Evolutionary conservation across 2,888 invertebrate species (phyloP), one percentile per base, ranked within the genome.

Genomic region (Rhamnusium bicolor): DNA sequence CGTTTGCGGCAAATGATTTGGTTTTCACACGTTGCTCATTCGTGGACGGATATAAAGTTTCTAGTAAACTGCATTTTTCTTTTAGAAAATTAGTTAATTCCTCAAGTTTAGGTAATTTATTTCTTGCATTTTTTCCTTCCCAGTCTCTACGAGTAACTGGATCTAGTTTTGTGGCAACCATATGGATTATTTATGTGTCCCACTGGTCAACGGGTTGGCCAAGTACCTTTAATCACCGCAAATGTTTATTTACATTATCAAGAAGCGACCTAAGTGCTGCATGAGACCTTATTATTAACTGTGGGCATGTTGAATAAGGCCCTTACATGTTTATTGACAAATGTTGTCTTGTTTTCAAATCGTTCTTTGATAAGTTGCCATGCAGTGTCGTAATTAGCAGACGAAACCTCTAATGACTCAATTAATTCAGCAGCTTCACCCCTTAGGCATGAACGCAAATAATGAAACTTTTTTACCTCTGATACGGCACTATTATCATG

Each of bases 81-180:
- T 19, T 63, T 63, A 27, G 8, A n/a, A 56, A 56, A 16, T 24
- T 14, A 0, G 27, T 14, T 27, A 56, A n/a, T 29, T 56, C n/a
- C 0, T 24, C 14, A n/a, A 56, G 27, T 10, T 10, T n/a, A 1
- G 56, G 56, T 14, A 56, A 27, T 27, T 56, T 27, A 12, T 56
- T 24, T 27, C 27, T 12, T 1, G 27, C 27, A 27, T 56, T 54
- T 67, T 29, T 56, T 4, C 27, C n/a, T 29, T 56, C 67, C 66
- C 66, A 53, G 16, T 53, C 51, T 29, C 53, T 27, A n/a, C 54
- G 18, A 2, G 54, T 66, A 14, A 19, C 19, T 4, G 66, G 0
- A 54, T 66, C 54, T 29, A 66, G 21, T 54, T 66, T 66, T 6
- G 53, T 54, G 14, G 66, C 12, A 10, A 66, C 18, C 40, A 66